Conservation (phyloP, 1,140 invertebrate genomes). For the Diuraphis noxia region DNA sequence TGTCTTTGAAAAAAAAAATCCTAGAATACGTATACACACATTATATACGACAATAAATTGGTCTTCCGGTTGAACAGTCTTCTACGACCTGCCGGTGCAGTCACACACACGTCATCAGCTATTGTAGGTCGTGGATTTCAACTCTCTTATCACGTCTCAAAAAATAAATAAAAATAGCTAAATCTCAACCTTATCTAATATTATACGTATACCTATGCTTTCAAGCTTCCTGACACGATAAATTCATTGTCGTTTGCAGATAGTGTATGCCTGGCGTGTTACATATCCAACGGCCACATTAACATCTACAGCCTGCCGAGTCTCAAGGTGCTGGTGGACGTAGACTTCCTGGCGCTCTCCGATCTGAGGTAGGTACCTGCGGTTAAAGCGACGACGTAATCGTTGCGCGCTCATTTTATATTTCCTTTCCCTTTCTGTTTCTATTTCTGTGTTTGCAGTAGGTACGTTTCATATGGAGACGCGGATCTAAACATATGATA, state of each 20-base stretch:
- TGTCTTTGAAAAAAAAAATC: background rate
- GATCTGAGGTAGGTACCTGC: conserved; percentile 81
- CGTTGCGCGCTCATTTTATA: background rate
- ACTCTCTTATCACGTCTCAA: background rate
- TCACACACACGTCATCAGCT: no score
- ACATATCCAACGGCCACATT: conserved; percentile 90
- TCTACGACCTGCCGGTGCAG: background rate
- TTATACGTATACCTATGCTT: background rate
- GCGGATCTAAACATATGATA: background rate
- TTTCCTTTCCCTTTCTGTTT: background rate
- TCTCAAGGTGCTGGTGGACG: conserved; percentile 84
- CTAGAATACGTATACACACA: background rate
- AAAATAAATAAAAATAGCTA: background rate
- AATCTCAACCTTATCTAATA: background rate
- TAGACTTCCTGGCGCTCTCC: conserved; percentile 89
- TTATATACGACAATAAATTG: background rate
- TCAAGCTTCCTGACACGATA: background rate
- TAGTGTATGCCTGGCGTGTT: conserved; percentile 90
- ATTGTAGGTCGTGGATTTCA: background rate
- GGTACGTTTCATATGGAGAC: background rate
- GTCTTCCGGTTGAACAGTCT: background rate
- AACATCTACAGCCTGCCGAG: conserved; percentile 91
- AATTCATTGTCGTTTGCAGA: conserved; percentile 67
- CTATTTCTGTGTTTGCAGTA: background rate
- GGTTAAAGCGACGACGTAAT: conserved; percentile 56